Evolutionary conservation across 2,113 vertebrate species (phyloP).

Genomic region (Sitta europaea): DNA sequence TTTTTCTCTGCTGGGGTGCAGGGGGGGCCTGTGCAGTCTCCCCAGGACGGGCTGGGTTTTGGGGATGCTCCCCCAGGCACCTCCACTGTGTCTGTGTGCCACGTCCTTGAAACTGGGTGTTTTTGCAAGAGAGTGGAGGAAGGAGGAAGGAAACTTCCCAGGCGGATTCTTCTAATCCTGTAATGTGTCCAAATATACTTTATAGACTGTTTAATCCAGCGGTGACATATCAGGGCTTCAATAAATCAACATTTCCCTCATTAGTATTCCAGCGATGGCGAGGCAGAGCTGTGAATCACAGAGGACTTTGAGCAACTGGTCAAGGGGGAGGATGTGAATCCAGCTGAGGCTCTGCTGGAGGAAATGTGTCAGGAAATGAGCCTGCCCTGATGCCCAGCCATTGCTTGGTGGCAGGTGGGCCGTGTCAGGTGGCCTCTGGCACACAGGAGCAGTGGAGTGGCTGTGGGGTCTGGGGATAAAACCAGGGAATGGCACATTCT

Average conservation of each 20-base stretch:
- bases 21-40: rapidly evolving
- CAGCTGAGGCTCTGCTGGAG: neutral
- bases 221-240: slow-evolving; percentile 19
- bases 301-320: neutral
- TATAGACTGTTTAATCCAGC: slow-evolving; percentile 45
- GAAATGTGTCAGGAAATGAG: neutral
- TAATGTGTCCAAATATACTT: slow-evolving; percentile 31
- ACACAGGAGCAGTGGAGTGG: rapidly evolving
- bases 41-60: rapidly evolving
- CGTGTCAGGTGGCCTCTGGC: neutral
- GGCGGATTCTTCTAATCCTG: slow-evolving; percentile 21
- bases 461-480: rapidly evolving
- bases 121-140: neutral
- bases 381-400: neutral
- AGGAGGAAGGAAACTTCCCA: neutral
- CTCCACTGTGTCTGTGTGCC: neutral
- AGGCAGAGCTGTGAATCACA: neutral
- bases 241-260: slow-evolving; percentile 35
- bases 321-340: neutral
- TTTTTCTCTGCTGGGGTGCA: neutral
- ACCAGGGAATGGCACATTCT: rapidly evolving
- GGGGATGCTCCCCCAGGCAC: neutral
- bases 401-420: neutral
- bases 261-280: neutral
- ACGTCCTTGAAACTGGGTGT: neutral